phyloP scores from a whole-genome alignment of 2,113 vertebrate genomes.

The Scomber colias region DNA sequence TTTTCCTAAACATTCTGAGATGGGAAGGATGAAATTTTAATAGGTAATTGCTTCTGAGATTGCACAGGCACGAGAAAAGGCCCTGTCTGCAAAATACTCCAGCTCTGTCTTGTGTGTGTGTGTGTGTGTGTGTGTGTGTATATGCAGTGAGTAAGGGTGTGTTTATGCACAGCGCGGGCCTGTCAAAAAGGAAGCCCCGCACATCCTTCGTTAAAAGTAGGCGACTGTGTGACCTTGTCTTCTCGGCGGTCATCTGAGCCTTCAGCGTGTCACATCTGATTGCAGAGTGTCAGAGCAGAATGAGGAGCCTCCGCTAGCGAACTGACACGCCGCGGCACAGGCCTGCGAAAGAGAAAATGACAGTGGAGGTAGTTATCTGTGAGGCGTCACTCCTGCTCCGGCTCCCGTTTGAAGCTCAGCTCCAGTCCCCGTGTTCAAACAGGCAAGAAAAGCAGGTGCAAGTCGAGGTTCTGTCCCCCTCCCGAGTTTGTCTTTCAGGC shows the following conservation, averaged over 20 bases:
- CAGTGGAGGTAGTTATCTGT: conserved; percentile 66
- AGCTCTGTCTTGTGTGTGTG: conserved; percentile 10
- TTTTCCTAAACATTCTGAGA: conserved; percentile 76
- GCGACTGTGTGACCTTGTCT: conserved; percentile 75
- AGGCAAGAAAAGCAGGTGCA: conserved; percentile 32
- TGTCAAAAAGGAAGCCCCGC: conserved; percentile 63
- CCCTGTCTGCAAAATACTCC: conserved; percentile 62
- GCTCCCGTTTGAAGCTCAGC: conserved; percentile 57
- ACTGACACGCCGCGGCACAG: not conserved
- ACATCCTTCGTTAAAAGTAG: conserved; percentile 66
- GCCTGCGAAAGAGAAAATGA: conserved; percentile 57
- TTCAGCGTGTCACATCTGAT: conserved; percentile 74
- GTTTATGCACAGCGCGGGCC: conserved; percentile 21
- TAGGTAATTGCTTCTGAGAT: conserved; percentile 76
- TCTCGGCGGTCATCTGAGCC: conserved; percentile 66
- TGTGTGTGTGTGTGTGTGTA: conserved; percentile 1
- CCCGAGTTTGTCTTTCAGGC: conserved; percentile 45
- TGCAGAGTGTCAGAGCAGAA: conserved; percentile 69
- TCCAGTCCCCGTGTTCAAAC: conserved; percentile 68
- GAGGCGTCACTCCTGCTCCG: conserved; percentile 55
- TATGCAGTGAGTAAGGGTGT: not conserved
- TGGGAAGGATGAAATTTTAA: conserved; percentile 73
- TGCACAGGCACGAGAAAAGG: conserved; percentile 65
- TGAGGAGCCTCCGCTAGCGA: conserved; percentile 46
- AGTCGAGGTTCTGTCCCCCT: conserved; percentile 18